Percentiles rank a stretch among this genome's conserved stretches.
These are phyloP conservation scores for Polietes domitor DNA, from an alignment of 2,888 invertebrate species.

Conservation along the genomic window DNA sequence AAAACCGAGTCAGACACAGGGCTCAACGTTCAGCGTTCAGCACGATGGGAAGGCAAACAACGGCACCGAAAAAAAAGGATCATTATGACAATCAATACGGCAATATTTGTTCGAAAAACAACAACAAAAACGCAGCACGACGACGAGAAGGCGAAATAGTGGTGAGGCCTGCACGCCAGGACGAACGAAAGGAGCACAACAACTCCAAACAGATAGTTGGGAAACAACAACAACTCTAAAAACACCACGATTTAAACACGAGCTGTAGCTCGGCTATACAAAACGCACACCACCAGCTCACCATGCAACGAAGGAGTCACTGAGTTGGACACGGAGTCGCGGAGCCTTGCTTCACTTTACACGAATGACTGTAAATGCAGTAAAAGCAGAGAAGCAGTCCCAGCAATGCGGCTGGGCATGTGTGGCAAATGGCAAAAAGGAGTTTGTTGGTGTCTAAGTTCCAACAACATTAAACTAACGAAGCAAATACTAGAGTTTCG, in stretches of 20 bases:
- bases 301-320: background rate
- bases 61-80: slow-evolving; percentile 47
- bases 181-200: background rate
- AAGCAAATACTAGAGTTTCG: slow-evolving; percentile 12
- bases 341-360: background rate
- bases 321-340: background rate
- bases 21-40: background rate
- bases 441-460: background rate
- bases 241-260: background rate
- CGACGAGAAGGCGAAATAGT: background rate
- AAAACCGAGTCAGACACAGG: background rate
- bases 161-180: background rate
- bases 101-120: background rate
- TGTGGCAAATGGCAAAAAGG: background rate
- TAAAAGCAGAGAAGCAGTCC: background rate
- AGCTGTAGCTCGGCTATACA: background rate
- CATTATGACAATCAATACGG: slow-evolving; percentile 60
- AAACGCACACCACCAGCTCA: background rate
- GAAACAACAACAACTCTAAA: background rate
- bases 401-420: too few relatives aligned
- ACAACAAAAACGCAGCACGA: slow-evolving; percentile 1
- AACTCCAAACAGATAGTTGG: slow-evolving; percentile 26
- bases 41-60: background rate
- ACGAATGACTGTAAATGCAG: background rate
- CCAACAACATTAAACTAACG: background rate